A percentile compares a stretch with the other conserved stretches of the same genome.
Conservation (phyloP, 1,140 invertebrate species). For the Bombus ignitus region DNA sequence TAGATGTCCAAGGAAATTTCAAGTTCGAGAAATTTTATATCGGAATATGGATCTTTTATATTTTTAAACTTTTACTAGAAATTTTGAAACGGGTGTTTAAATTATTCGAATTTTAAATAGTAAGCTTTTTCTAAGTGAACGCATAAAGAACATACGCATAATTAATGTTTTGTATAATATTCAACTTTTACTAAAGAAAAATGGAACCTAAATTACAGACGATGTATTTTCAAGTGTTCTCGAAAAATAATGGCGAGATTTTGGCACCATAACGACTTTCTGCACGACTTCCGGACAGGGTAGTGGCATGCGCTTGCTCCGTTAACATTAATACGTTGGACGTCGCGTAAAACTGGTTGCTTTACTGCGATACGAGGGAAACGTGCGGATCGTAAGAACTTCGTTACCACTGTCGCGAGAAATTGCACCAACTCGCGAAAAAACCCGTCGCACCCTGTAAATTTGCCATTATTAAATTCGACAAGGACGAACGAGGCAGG, state of each 20-base stretch:
- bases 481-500: conserved; percentile 9
- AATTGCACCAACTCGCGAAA: conserved; percentile 46
- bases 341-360: conserved; percentile 54
- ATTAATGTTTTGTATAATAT: neutral
- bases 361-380: conserved; percentile 41
- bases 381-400: conserved; percentile 48
- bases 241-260: neutral
- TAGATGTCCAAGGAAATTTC: neutral
- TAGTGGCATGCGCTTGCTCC: neutral
- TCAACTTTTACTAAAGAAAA: neutral
- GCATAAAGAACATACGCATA: too few species aligned
- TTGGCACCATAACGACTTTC: neutral
- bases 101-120: neutral
- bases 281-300: neutral
- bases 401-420: conserved; percentile 46
- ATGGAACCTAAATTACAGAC: neutral
- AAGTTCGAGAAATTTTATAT: neutral
- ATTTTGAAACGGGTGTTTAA: neutral
- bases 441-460: conserved; percentile 44
- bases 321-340: conserved; percentile 46
- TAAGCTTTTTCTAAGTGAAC: too few species aligned
- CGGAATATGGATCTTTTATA: too few species aligned
- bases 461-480: conserved; percentile 62
- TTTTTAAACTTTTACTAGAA: neutral
- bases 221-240: neutral